phyloP scores from a whole-genome alignment of 1,140 invertebrate genomes.

The Papilio dardanus region DNA sequence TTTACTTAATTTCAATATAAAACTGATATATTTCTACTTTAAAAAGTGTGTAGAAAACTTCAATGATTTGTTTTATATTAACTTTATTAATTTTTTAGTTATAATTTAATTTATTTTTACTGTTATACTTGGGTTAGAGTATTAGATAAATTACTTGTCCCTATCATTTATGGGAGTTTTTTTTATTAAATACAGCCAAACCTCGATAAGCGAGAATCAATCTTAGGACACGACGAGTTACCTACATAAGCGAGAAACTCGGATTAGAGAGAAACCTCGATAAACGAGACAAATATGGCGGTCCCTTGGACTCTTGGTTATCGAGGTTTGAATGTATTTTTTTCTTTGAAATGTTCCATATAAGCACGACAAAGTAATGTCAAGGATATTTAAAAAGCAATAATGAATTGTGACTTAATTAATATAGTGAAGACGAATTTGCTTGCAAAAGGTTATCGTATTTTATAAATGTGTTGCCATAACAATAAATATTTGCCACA shows the following conservation, averaged over 20 bases:
- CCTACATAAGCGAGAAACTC: too few relatives aligned
- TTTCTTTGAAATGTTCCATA: neutral
- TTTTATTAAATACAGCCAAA: neutral
- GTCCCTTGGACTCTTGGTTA: too few relatives aligned
- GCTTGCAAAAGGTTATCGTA: slow-evolving; percentile 14
- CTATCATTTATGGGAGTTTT: neutral
- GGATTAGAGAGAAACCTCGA: too few relatives aligned
- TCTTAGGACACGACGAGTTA: too few relatives aligned
- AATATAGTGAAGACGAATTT: slow-evolving; percentile 7
- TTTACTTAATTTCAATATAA: slow-evolving; percentile 5
- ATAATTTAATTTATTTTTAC: slow-evolving; percentile 36
- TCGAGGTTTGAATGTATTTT: too few relatives aligned
- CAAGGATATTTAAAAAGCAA: slow-evolving; percentile 2
- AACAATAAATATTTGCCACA: slow-evolving; percentile 16
- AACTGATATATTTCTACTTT: slow-evolving; percentile 5
- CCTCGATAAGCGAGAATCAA: too few relatives aligned
- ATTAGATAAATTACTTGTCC: slow-evolving; percentile 6
- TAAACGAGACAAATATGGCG: too few relatives aligned
- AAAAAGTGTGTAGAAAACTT: neutral
- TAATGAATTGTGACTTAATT: slow-evolving; percentile 24
- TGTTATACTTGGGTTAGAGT: slow-evolving; percentile 35
- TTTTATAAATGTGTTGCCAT: slow-evolving; percentile 29
- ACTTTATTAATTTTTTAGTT: slow-evolving; percentile 28
- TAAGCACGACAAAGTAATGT: neutral
- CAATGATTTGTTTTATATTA: slow-evolving; percentile 16